A percentile compares a stretch with the other conserved stretches of the same genome.
These are phyloP conservation scores for Poeciliopsis prolifica DNA, from an alignment of 2,113 vertebrate genomes.

Conservation along the genomic window DNA sequence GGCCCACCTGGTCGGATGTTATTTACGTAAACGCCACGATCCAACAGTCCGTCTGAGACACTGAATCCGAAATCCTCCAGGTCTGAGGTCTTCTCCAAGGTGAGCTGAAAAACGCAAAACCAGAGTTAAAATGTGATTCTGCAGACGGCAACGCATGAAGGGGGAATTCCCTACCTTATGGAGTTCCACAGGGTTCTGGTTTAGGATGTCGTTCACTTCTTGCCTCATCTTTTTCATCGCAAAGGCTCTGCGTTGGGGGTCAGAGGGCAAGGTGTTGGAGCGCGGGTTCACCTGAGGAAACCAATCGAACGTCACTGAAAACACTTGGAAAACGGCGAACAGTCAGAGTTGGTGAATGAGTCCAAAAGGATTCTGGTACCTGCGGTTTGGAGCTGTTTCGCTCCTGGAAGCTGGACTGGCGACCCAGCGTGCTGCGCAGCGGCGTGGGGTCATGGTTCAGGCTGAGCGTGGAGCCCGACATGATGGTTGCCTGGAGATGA, in stretches of 20 bases:
- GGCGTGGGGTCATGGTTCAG: slow-evolving; percentile 91
- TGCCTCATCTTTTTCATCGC: slow-evolving; percentile 95
- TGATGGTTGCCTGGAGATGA: slow-evolving; percentile 91
- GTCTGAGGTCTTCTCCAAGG: slow-evolving; percentile 90
- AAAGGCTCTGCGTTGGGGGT: slow-evolving; percentile 90
- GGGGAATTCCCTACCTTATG: slow-evolving; percentile 85
- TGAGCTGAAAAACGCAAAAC: slow-evolving; percentile 79
- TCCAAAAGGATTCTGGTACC: slow-evolving; percentile 62
- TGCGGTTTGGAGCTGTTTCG: slow-evolving; percentile 87
- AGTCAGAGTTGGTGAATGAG: too few species aligned
- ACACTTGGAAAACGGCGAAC: not conserved
- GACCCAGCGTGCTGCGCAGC: slow-evolving; percentile 87
- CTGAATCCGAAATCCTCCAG: slow-evolving; percentile 98
- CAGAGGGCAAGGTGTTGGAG: slow-evolving; percentile 95
- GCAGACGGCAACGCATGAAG: not conserved
- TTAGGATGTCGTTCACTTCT: slow-evolving; percentile 95
- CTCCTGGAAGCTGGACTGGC: slow-evolving; percentile 98
- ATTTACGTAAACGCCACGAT: slow-evolving; percentile 96
- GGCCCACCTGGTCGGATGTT: slow-evolving; percentile 91
- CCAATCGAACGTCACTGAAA: not conserved
- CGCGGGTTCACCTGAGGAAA: slow-evolving; percentile 84
- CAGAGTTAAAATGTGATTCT: not conserved
- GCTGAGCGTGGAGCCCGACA: slow-evolving; percentile 96
- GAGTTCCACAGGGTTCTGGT: slow-evolving; percentile 96
- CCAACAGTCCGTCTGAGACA: slow-evolving; percentile 92